Conservation (phyloP, 1,140 invertebrate species). For the Bombus terrestris region DNA sequence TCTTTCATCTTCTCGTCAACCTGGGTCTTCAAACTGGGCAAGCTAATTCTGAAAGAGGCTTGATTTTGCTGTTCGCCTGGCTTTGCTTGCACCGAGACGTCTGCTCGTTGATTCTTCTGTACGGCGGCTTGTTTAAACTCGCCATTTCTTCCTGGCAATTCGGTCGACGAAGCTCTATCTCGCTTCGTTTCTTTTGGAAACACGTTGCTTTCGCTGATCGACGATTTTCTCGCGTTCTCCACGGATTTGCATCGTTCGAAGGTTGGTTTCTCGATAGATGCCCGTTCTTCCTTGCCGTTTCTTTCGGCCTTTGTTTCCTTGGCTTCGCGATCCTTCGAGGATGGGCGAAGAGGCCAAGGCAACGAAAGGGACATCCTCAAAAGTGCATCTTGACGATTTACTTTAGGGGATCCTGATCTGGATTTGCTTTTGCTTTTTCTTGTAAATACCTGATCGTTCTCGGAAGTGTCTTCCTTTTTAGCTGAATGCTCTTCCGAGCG, state of each 20-base stretch:
- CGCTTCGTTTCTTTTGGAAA: not conserved
- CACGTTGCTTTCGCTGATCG: not conserved
- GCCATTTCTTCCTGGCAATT: not conserved
- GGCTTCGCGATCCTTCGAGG: constrained; percentile 34
- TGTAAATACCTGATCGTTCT: not conserved
- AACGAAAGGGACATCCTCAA: constrained; percentile 49
- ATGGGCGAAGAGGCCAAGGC: constrained; percentile 49
- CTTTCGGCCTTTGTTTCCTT: not conserved
- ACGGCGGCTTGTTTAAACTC: not conserved
- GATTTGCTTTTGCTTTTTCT: constrained; percentile 61
- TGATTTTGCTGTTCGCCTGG: not conserved
- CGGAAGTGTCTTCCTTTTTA: constrained; percentile 50
- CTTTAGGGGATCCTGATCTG: constrained; percentile 41
- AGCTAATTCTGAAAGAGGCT: not conserved
- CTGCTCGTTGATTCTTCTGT: not conserved
- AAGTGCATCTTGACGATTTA: constrained; percentile 42
- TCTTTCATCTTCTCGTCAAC: not conserved
- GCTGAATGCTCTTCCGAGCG: constrained; percentile 82
- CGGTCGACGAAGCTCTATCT: not conserved
- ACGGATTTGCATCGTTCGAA: not conserved
- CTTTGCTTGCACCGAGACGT: not conserved
- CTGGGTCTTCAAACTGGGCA: not conserved
- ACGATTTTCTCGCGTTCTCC: not conserved
- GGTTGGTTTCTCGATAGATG: not conserved
- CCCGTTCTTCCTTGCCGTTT: not conserved